phyloP scores from a whole-genome alignment of 2,888 invertebrate species.

The Phyllotreta striolata region DNA sequence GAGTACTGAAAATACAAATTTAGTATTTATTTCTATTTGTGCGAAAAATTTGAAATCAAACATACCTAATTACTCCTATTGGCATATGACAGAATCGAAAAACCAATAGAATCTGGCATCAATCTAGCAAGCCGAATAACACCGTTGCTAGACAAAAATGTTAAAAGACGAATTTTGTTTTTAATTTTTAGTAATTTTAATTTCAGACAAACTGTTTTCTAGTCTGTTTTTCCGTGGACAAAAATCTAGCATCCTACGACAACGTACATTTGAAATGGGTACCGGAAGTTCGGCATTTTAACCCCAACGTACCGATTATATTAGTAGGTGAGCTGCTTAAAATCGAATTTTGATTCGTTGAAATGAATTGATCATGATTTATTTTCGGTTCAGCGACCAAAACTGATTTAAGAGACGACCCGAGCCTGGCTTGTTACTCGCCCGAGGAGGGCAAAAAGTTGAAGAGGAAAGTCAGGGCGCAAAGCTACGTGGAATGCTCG shows the following conservation, averaged over 20 bases:
- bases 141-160: too few relatives aligned
- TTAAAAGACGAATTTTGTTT: too few relatives aligned
- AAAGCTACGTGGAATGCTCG: slow-evolving; percentile 58
- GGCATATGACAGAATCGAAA: too few relatives aligned
- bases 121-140: too few relatives aligned
- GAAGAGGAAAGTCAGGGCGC: slow-evolving; percentile 65
- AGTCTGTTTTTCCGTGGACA: slow-evolving; percentile 86
- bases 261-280: slow-evolving; percentile 89
- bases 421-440: slow-evolving; percentile 68
- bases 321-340: slow-evolving; percentile 75
- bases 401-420: slow-evolving; percentile 73
- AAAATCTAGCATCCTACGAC: slow-evolving; percentile 81
- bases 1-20: too few relatives aligned
- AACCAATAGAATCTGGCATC: too few relatives aligned
- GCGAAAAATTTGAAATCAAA: too few relatives aligned
- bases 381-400: slow-evolving; percentile 73
- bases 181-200: slow-evolving; percentile 31
- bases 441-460: slow-evolving; percentile 80
- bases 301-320: slow-evolving; percentile 81
- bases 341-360: too few relatives aligned
- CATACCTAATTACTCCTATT: too few relatives aligned
- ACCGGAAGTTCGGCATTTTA: slow-evolving; percentile 87
- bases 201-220: slow-evolving; percentile 89
- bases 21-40: too few relatives aligned
- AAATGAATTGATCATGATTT: neutral